These are phyloP conservation scores for Theretra japonica DNA, from an alignment of 2,888 invertebrate species.

Conservation along the genomic window DNA sequence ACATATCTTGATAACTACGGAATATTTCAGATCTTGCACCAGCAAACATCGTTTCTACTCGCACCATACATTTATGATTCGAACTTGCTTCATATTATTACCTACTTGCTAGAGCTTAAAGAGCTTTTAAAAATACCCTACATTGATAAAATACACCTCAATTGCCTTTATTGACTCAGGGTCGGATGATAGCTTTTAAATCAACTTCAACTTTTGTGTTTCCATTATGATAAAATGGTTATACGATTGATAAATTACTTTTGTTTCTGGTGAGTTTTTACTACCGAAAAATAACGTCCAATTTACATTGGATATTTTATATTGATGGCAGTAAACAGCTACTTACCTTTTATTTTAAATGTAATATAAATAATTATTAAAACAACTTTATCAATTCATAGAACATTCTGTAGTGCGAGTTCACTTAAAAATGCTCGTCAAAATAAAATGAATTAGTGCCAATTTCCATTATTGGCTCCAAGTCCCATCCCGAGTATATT, in stretches of 20 bases:
- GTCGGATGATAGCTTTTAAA: conserved; percentile 1
- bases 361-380: background rate
- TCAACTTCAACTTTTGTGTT: background rate
- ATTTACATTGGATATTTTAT: background rate
- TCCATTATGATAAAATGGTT: background rate
- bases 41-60: no score
- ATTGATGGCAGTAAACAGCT: background rate
- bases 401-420: no score
- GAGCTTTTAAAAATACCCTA: background rate
- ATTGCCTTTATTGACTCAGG: background rate
- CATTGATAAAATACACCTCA: background rate
- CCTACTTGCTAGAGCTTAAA: no score
- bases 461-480: no score
- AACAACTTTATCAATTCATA: background rate
- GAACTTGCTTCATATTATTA: no score
- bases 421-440: no score
- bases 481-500: no score
- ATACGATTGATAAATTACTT: background rate
- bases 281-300: background rate
- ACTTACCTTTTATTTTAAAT: background rate
- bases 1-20: no score
- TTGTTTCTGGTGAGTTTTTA: background rate
- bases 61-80: no score
- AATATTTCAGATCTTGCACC: no score
- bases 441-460: no score